A percentile compares a stretch with the other conserved stretches of the same genome.
Evolutionary conservation across 2,113 vertebrate species (phyloP).

Genomic region (Mormoops blainvillei): DNA sequence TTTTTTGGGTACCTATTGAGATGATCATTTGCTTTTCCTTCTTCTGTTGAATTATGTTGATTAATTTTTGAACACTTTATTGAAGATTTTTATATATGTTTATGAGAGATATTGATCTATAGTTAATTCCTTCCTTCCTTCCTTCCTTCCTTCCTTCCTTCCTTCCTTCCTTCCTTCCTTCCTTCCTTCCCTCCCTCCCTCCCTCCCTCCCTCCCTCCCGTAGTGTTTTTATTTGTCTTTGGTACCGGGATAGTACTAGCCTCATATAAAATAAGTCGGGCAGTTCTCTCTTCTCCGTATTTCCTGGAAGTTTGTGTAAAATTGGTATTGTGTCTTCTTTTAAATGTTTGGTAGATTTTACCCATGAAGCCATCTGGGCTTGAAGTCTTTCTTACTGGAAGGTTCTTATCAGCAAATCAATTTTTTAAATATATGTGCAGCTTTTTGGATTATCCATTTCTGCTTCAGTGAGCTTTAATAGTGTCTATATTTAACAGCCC

Average conservation of each 20-base stretch:
- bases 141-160: too few relatives aligned
- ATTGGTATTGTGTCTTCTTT: not conserved
- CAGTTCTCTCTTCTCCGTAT: not conserved
- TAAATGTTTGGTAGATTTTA: slow-evolving; percentile 33
- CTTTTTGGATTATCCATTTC: not conserved
- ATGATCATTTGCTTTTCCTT: not conserved
- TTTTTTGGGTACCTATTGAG: not conserved
- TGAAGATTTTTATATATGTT: not conserved
- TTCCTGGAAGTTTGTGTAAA: not conserved
- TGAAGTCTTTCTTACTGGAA: not conserved
- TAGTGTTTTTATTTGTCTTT: not conserved
- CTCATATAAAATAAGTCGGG: not conserved
- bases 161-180: too few relatives aligned
- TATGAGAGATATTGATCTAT: not conserved
- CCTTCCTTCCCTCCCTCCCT: too few relatives aligned
- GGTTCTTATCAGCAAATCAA: not conserved
- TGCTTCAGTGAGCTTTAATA: not conserved
- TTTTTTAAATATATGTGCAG: not conserved
- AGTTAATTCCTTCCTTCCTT: not conserved
- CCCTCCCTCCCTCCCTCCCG: too few relatives aligned
- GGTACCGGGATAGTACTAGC: not conserved
- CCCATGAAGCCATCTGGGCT: not conserved
- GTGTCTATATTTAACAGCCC: not conserved
- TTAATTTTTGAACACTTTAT: not conserved
- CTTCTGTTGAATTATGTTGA: not conserved